phyloP scores from a whole-genome alignment of 1,140 invertebrate species.

The Diabrotica virgifera region DNA sequence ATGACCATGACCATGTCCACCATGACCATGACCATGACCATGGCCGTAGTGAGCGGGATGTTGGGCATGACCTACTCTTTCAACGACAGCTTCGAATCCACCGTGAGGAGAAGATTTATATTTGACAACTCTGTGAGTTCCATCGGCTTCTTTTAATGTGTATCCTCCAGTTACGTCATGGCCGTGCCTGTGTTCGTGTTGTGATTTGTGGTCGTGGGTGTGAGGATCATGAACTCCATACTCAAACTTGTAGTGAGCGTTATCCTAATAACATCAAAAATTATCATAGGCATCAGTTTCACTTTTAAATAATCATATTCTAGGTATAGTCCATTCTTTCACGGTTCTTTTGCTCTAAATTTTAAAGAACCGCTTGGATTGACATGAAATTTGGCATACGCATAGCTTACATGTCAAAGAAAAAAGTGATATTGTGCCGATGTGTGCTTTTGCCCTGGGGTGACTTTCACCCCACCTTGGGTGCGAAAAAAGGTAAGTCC shows the following conservation, averaged over 20 bases:
- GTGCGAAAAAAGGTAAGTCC: no score
- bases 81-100: constrained; percentile 43
- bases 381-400: no score
- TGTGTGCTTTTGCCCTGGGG: no score
- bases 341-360: no score
- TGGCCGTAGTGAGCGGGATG: constrained; percentile 29
- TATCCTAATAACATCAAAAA: neutral
- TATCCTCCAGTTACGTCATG: constrained; percentile 50
- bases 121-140: constrained; percentile 49
- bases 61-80: constrained; percentile 33
- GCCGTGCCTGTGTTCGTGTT: constrained; percentile 52
- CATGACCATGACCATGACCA: constrained; percentile 11
- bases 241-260: constrained; percentile 47
- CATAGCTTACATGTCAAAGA: no score
- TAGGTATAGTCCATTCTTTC: no score
- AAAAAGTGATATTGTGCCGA: no score
- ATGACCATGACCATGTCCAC: constrained; percentile 22
- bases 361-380: no score
- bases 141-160: constrained; percentile 49
- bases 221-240: constrained; percentile 52
- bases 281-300: neutral
- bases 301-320: neutral
- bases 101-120: constrained; percentile 47
- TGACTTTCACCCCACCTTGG: no score
- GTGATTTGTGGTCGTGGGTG: constrained; percentile 51